Percentiles rank a stretch among this genome's conserved stretches.
These are phyloP conservation scores for Alethe castanea DNA, from an alignment of 2,113 vertebrate genomes.

Conservation along the genomic window DNA sequence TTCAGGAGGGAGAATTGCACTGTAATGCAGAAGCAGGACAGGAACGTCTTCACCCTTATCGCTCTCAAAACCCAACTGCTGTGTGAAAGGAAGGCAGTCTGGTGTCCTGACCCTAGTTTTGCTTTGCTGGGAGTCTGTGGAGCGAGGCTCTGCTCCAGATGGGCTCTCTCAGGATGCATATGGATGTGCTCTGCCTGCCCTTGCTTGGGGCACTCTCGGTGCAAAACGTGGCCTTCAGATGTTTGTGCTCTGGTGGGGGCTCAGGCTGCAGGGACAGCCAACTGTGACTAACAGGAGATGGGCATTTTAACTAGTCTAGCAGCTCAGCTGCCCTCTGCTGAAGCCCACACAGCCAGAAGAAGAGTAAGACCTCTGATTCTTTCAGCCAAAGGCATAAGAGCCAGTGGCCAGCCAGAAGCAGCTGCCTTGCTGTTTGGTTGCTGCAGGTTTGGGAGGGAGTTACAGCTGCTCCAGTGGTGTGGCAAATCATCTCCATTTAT, in stretches of 20 bases:
- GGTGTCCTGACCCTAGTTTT: neutral
- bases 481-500: slow-evolving; percentile 38
- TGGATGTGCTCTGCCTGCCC: neutral
- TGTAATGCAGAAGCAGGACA: neutral
- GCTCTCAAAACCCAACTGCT: neutral
- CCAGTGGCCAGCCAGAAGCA: slow-evolving; percentile 25
- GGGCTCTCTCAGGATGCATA: neutral
- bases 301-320: neutral
- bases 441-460: slow-evolving; percentile 29
- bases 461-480: slow-evolving; percentile 33
- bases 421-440: slow-evolving; percentile 34
- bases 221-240: neutral
- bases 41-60: neutral
- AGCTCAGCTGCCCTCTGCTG: neutral
- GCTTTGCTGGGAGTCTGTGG: neutral
- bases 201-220: neutral
- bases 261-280: neutral
- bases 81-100: neutral
- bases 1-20: neutral
- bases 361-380: neutral
- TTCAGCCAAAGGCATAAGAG: neutral
- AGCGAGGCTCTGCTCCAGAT: neutral
- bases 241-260: neutral
- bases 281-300: neutral
- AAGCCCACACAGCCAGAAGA: neutral